Percentiles rank a stretch among this genome's conserved stretches.
These are phyloP conservation scores for Synanthedon tipuliformis DNA, from an alignment of 2,888 invertebrate species.

Conservation along the genomic window DNA sequence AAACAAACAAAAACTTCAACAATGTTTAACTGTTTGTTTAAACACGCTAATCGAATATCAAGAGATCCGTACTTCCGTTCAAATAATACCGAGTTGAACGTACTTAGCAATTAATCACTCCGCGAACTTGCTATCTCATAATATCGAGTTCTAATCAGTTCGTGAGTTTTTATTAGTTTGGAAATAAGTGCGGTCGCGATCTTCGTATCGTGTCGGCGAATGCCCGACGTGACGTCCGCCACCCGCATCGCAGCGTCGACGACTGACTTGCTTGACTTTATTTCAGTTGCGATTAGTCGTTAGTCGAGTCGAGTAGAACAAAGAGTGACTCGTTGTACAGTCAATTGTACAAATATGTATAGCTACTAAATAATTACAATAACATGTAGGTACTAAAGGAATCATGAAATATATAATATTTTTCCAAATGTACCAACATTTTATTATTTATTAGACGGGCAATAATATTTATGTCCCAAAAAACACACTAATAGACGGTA, in stretches of 20 bases:
- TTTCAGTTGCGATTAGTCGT: no score
- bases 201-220: slow-evolving; percentile 34
- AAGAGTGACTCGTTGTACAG: neutral
- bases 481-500: no score
- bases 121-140: slow-evolving; percentile 50
- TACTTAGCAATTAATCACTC: slow-evolving; percentile 53
- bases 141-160: slow-evolving; percentile 52
- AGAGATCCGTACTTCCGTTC: slow-evolving; percentile 40
- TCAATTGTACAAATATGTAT: neutral
- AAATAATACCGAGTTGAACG: slow-evolving; percentile 34
- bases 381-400: no score
- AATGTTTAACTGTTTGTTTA: slow-evolving; percentile 57
- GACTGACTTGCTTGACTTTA: slow-evolving; percentile 23
- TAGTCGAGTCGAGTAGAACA: no score
- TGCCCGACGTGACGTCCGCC: slow-evolving; percentile 43
- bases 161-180: slow-evolving; percentile 55
- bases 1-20: slow-evolving; percentile 52
- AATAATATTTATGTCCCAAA: no score
- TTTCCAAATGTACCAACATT: no score
- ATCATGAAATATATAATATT: no score
- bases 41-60: slow-evolving; percentile 38
- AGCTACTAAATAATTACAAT: neutral
- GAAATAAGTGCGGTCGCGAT: slow-evolving; percentile 50
- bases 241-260: slow-evolving; percentile 51
- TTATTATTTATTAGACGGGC: no score